Conservation (phyloP, 2,797 vertebrate genomes). For the Cyprinella venusta region DNA sequence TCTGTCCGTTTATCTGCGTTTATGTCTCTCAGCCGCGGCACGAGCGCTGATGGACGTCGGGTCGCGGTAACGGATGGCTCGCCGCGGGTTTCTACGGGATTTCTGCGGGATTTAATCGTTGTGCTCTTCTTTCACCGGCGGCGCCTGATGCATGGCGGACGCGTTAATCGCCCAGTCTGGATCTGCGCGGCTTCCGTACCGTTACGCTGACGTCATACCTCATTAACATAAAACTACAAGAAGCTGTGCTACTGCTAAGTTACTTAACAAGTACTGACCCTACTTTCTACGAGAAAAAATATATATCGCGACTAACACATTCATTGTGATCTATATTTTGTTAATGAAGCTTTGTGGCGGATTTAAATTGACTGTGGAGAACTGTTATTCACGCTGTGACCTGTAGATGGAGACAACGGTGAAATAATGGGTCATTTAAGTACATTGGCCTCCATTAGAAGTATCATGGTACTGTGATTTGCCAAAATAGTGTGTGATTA, state of each 20-base stretch:
- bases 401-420: constrained; percentile 31
- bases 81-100: neutral
- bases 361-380: neutral
- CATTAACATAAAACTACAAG: neutral
- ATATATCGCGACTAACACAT: neutral
- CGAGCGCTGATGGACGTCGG: neutral
- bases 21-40: neutral
- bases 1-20: neutral
- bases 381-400: neutral
- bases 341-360: neutral
- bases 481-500: neutral
- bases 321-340: neutral
- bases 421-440: constrained; percentile 1
- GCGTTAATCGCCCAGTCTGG: constrained; percentile 53
- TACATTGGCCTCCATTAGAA: constrained; percentile 4
- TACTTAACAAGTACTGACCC: neutral
- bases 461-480: neutral
- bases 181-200: constrained; percentile 77
- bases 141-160: constrained; percentile 48
- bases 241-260: neutral
- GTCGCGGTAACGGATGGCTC: neutral
- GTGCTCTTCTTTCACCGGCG: constrained; percentile 43
- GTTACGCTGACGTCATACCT: neutral
- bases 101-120: constrained; percentile 23
- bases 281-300: neutral